Percentiles rank a stretch among this genome's conserved stretches.
Conservation (phyloP, 2,888 invertebrate genomes). For the Epinotia demarniana region DNA sequence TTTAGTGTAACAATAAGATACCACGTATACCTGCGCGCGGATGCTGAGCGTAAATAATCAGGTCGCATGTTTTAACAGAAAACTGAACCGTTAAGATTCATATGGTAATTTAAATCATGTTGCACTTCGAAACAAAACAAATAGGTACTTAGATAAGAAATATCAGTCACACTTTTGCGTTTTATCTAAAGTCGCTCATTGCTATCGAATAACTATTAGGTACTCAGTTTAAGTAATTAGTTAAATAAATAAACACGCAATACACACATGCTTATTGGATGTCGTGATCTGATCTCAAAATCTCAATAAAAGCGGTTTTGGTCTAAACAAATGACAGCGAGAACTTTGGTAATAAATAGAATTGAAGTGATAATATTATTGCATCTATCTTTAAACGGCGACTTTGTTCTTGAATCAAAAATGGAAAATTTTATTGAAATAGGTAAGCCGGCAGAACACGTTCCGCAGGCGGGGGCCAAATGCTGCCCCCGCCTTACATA, state of each 20-base stretch:
- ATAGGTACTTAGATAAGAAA: neutral
- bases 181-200: slow-evolving; percentile 14
- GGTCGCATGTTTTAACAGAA: neutral
- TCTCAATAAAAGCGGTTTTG: slow-evolving; percentile 29
- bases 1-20: no score
- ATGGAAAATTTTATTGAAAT: neutral
- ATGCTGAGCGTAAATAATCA: no score
- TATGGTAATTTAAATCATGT: neutral
- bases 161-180: neutral
- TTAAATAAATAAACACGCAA: slow-evolving; percentile 25
- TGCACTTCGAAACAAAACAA: neutral
- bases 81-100: neutral
- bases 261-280: neutral
- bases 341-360: slow-evolving; percentile 26
- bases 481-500: no score
- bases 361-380: neutral
- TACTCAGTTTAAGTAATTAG: slow-evolving; percentile 24
- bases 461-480: no score
- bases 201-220: neutral
- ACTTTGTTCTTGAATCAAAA: slow-evolving; percentile 6
- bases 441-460: no score
- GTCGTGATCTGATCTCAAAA: neutral
- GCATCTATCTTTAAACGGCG: neutral
- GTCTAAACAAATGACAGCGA: slow-evolving; percentile 1
- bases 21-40: no score